Percentiles rank a stretch among this genome's conserved stretches.
Conservation (phyloP, 2,888 invertebrate species). For the Diadegma fenestrale region DNA sequence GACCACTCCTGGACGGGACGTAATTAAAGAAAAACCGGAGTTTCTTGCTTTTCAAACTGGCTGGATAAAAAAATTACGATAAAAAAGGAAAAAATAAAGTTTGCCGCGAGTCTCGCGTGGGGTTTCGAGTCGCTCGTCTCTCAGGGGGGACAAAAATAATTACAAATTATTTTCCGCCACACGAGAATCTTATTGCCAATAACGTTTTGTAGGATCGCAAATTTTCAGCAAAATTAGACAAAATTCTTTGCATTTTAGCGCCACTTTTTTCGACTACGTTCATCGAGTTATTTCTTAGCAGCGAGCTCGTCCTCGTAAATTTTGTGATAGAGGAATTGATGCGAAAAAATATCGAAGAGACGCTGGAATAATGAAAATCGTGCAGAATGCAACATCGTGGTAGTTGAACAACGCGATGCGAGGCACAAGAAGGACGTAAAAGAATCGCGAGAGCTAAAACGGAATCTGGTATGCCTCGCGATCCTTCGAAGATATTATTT, state of each 20-base stretch:
- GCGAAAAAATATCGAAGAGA: background rate
- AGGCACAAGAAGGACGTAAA: background rate
- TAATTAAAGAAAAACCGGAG: conserved; percentile 61
- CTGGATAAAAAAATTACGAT: background rate
- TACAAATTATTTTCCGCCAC: conserved; percentile 4
- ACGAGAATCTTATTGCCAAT: background rate
- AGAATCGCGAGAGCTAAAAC: conserved; percentile 6
- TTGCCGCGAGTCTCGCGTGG: conserved; percentile 6
- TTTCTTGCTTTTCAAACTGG: conserved; percentile 47
- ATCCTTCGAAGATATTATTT: conserved; percentile 61
- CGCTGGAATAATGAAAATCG: background rate
- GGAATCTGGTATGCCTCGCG: conserved; percentile 58
- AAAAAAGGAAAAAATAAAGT: conserved; percentile 5
- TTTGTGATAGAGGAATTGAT: background rate
- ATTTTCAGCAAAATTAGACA: background rate
- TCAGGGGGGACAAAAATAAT: background rate
- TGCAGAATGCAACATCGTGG: conserved; percentile 19
- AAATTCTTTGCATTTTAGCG: background rate
- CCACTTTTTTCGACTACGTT: background rate
- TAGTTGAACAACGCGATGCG: conserved; percentile 29
- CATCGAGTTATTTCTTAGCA: background rate
- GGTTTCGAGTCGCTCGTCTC: background rate
- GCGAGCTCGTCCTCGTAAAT: background rate
- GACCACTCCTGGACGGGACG: conserved; percentile 44
- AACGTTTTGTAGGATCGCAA: background rate